phyloP scores from a whole-genome alignment of 2,797 vertebrate genomes.

The Cottoperca gobio region DNA sequence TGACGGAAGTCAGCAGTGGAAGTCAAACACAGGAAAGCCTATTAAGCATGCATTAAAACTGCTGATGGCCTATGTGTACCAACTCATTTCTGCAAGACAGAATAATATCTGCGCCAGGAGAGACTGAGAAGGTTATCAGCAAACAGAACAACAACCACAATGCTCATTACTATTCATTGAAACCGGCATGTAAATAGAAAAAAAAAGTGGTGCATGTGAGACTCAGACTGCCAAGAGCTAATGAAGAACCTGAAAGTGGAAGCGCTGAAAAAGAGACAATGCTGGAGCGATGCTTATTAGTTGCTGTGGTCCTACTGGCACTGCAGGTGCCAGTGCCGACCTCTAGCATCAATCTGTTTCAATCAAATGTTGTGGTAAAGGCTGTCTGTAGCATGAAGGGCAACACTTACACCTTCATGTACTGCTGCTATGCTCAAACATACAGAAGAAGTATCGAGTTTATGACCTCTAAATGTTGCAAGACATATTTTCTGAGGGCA shows the following conservation, averaged over 20 bases:
- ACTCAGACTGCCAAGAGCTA: conserved; percentile 46
- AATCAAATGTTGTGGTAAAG: conserved; percentile 22
- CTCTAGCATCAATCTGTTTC: conserved; percentile 57
- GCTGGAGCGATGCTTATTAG: conserved; percentile 33
- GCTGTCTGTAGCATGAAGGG: conserved; percentile 10
- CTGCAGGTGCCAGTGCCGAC: conserved; percentile 23
- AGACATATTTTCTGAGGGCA: not conserved
- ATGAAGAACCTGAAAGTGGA: conserved; percentile 54
- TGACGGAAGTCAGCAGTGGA: conserved; percentile 18
- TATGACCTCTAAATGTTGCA: not conserved
- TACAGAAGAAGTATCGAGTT: not conserved
- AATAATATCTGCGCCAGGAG: conserved; percentile 46
- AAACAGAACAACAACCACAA: conserved; percentile 50
- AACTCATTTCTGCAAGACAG: conserved; percentile 54
- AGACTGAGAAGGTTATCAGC: conserved; percentile 65
- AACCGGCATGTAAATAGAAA: conserved; percentile 67
- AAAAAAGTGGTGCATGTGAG: conserved; percentile 43
- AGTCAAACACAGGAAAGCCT: conserved; percentile 36
- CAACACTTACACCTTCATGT: conserved; percentile 13
- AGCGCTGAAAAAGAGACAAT: conserved; percentile 32
- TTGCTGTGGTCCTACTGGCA: not conserved
- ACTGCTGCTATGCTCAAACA: not conserved
- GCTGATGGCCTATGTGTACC: conserved; percentile 25
- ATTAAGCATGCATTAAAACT: conserved; percentile 67
- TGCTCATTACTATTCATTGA: conserved; percentile 79